Evolutionary conservation across 2,888 invertebrate species (phyloP).

Genomic region (Ectropis crepuscularia): DNA sequence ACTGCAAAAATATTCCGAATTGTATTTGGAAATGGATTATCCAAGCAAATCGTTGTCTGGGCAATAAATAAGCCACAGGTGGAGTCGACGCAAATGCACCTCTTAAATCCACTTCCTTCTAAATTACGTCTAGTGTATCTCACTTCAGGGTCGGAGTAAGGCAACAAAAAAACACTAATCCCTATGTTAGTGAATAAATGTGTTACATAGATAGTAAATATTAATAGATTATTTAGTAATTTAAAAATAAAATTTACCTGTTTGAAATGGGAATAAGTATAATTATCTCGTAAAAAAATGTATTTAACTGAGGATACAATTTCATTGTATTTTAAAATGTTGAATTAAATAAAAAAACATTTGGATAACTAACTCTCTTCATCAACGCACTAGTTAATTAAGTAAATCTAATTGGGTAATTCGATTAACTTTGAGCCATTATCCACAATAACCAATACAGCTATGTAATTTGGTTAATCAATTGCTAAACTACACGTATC

Average conservation of each 20-base stretch:
- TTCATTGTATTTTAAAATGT: too few relatives aligned
- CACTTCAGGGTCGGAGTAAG: constrained; percentile 39
- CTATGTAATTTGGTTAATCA: constrained; percentile 33
- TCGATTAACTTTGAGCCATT: constrained; percentile 24
- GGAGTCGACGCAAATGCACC: constrained; percentile 60
- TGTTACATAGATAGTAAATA: background rate
- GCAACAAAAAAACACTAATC: too few relatives aligned
- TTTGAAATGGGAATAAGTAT: too few relatives aligned
- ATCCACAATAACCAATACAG: constrained; percentile 22
- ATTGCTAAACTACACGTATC: constrained; percentile 24
- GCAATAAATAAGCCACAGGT: constrained; percentile 68
- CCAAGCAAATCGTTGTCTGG: constrained; percentile 48
- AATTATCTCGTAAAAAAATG: too few relatives aligned
- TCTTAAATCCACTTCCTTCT: constrained; percentile 57
- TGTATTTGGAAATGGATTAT: constrained; percentile 51
- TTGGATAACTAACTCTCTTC: too few relatives aligned
- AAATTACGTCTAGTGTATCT: constrained; percentile 53
- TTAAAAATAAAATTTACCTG: too few relatives aligned
- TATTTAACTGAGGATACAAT: too few relatives aligned
- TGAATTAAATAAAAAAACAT: too few relatives aligned
- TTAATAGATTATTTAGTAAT: too few relatives aligned
- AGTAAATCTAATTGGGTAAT: constrained; percentile 27
- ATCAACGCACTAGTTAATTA: constrained; percentile 6
- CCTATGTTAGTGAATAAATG: background rate
- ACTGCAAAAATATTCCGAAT: constrained; percentile 34